Percentiles rank a stretch among this genome's conserved stretches.
These are phyloP conservation scores for Alcis repandata DNA, from an alignment of 2,888 invertebrate species.

Conservation along the genomic window DNA sequence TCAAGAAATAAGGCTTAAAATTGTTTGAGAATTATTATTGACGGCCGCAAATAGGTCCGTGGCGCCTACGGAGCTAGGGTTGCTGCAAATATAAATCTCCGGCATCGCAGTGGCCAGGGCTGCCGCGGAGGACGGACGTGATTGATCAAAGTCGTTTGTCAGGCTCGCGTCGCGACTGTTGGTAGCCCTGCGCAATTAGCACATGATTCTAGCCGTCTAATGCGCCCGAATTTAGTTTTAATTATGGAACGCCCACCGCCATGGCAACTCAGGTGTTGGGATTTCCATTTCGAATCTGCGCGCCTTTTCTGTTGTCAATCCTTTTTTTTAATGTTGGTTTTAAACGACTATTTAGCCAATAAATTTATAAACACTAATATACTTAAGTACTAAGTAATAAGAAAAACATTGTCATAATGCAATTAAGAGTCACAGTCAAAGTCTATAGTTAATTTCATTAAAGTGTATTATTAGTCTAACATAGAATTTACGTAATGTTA, in stretches of 20 bases:
- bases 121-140: conserved; percentile 78
- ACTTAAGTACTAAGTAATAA: not conserved
- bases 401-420: too few relatives aligned
- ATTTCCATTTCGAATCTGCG: conserved; percentile 28
- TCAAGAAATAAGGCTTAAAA: conserved; percentile 51
- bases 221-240: conserved; percentile 79
- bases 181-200: conserved; percentile 80
- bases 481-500: too few relatives aligned
- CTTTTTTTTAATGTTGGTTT: not conserved
- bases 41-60: conserved; percentile 57
- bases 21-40: conserved; percentile 56
- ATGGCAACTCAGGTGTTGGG: conserved; percentile 41
- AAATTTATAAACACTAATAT: not conserved
- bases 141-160: conserved; percentile 86
- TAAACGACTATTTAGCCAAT: too few relatives aligned
- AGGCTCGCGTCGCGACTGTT: conserved; percentile 81
- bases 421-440: too few relatives aligned
- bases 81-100: conserved; percentile 70
- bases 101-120: conserved; percentile 73
- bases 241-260: conserved; percentile 63
- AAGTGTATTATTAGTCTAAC: too few relatives aligned
- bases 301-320: conserved; percentile 18
- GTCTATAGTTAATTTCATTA: too few relatives aligned
- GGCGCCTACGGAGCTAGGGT: conserved; percentile 72
- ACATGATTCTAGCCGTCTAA: conserved; percentile 82